These are phyloP conservation scores for Triplophysa tibetana DNA, from an alignment of 2,113 vertebrate species.

Conservation along the genomic window DNA sequence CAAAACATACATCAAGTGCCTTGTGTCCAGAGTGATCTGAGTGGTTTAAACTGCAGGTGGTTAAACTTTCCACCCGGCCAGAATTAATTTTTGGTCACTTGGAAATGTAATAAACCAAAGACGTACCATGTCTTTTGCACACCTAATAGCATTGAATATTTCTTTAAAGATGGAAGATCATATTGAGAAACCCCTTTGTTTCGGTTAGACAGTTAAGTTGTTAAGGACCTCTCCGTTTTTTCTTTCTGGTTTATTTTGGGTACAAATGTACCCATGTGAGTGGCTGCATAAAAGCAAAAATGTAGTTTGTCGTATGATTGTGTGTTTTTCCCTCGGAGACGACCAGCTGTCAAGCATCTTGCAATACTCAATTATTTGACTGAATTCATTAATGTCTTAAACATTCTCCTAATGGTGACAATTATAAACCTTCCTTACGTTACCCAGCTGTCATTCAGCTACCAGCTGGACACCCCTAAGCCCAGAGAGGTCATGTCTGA, in stretches of 20 bases:
- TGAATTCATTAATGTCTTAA: constrained; percentile 9
- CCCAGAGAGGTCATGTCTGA: neutral
- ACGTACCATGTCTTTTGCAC: too few relatives aligned
- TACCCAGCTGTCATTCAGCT: constrained; percentile 29
- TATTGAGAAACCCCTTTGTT: too few relatives aligned
- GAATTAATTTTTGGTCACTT: too few relatives aligned
- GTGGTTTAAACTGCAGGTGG: too few relatives aligned
- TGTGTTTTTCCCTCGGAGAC: neutral
- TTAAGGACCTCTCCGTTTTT: too few relatives aligned
- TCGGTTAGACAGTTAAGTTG: too few relatives aligned
- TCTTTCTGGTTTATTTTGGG: neutral
- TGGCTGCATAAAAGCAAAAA: neutral
- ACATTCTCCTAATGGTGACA: constrained; percentile 16
- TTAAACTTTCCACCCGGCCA: too few relatives aligned
- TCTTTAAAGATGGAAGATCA: too few relatives aligned
- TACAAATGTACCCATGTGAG: neutral
- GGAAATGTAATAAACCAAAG: too few relatives aligned
- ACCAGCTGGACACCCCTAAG: neutral
- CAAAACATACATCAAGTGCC: neutral
- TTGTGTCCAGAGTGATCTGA: too few relatives aligned
- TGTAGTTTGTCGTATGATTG: neutral
- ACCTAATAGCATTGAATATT: too few relatives aligned
- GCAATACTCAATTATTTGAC: neutral
- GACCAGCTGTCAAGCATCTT: neutral
- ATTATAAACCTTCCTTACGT: constrained; percentile 16